These are phyloP conservation scores for Buphagus erythrorhynchus DNA, from an alignment of 2,797 vertebrate species.

Conservation along the genomic window DNA sequence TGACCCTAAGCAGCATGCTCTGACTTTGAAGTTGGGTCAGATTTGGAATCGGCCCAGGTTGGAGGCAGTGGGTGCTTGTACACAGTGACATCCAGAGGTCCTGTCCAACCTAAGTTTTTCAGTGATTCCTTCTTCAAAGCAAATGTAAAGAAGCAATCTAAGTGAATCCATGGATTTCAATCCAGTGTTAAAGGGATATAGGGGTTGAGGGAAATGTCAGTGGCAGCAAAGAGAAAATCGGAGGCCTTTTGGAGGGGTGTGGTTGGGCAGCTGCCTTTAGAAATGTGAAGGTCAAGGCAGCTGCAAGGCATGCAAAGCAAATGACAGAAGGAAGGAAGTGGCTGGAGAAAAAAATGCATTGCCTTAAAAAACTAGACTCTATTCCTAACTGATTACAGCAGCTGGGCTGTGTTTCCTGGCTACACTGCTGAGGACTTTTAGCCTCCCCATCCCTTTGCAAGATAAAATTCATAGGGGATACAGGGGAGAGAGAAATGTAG, in stretches of 20 bases:
- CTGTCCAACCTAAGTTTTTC: background rate
- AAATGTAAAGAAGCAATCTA: background rate
- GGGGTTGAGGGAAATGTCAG: background rate
- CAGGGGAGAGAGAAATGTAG: background rate
- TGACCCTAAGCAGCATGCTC: background rate
- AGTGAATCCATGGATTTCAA: background rate
- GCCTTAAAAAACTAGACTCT: background rate
- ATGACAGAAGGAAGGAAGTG: background rate
- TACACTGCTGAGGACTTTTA: background rate
- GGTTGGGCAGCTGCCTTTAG: background rate
- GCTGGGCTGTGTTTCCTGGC: slow-evolving; percentile 9
- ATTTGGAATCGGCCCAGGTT: background rate
- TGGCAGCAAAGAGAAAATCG: background rate
- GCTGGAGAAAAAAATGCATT: background rate
- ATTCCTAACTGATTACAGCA: background rate
- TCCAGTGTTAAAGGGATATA: background rate
- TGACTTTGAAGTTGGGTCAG: background rate
- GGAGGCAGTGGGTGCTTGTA: background rate
- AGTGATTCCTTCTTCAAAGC: background rate
- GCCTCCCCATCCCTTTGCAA: background rate
- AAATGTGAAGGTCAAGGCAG: background rate
- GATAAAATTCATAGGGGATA: background rate
- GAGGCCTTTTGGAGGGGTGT: background rate
- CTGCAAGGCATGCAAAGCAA: background rate
- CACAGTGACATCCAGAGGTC: background rate